Base-by-base conservation (phyloP, 2,113 vertebrate species). In the Pycnonotus jocosus region DNA sequence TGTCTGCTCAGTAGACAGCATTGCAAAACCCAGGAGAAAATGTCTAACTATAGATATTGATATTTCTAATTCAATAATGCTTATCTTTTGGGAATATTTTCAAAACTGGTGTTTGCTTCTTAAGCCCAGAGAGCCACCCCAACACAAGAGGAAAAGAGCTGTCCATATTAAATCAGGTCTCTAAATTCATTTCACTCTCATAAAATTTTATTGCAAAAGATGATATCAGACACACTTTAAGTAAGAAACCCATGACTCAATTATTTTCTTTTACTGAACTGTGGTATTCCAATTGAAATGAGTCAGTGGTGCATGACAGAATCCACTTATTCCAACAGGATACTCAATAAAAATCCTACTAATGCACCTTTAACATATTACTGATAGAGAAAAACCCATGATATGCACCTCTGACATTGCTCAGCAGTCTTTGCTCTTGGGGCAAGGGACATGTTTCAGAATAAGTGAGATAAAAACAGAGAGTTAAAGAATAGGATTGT, bases 221-320 rank as follows among this genome's bases (percentile, higher is more conserved):
- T 97, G 56, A 51, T 96, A 96, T 95, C 96, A 92, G 78, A 85
- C 77, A 84, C 61, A 42, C 57, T 96, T 95, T 93, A 96, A 95
- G 84, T 91, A 96, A 95, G 89, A 96, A 91, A 92, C 57, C 84
- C 89, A 95, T 89, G 95, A 96, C 93, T 96, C 94, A 92, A 95
- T 95, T 93, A 96, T 93, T 95, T 95, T 91, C 73, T 94, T 95
- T 95, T 93, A 91, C 95, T 91, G 86, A 95, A 89, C 89, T 95
- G 89, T 93, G 84, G 83, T 95, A 87, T 97, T 95, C 81, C 94
- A 95, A 95, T 87, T 92, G 92, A 95, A 95, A 95, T 96, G 95
- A 96, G 86, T 95, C 95, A 96, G 80, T 61, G 62, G 94, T 89
- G 93, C 93, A 93, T 91, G 89, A 95, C 95, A 93, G 81, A 95